These are phyloP conservation scores for Microcebus jonahi DNA, from an alignment of 2,113 vertebrate genomes.

Conservation along the genomic window DNA sequence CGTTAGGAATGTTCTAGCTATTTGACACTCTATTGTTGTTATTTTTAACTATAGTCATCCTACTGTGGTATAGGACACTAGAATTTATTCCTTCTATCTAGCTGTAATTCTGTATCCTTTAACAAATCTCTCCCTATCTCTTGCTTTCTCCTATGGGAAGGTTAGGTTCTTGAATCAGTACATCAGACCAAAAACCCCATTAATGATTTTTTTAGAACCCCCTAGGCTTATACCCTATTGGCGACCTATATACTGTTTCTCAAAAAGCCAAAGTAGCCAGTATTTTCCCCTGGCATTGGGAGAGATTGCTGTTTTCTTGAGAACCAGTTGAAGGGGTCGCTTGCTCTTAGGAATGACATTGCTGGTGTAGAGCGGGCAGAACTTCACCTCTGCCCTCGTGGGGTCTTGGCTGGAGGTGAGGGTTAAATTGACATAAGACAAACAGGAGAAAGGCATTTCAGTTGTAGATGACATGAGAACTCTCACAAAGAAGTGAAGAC, in stretches of 20 bases:
- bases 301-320: not conserved
- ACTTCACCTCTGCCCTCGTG: not conserved
- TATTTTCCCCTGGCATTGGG: not conserved
- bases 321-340: not conserved
- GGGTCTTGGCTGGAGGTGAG: not conserved
- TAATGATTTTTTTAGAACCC: not conserved
- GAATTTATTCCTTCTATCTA: not conserved
- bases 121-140: not conserved
- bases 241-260: not conserved
- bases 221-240: not conserved
- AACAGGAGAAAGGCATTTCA: not conserved
- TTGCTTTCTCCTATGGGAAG: not conserved
- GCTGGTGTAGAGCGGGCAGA: not conserved
- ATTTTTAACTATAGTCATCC: not conserved
- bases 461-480: not conserved
- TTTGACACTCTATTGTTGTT: not conserved
- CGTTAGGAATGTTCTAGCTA: not conserved
- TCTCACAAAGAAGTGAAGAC: not conserved
- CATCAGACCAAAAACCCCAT: not conserved
- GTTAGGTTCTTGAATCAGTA: not conserved
- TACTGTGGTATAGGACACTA: not conserved
- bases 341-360: not conserved
- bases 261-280: not conserved
- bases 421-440: not conserved
- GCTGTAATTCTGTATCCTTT: not conserved